Evolutionary conservation across 1,140 invertebrate species (phyloP).

Genomic region (Stegodyphus dumicola): DNA sequence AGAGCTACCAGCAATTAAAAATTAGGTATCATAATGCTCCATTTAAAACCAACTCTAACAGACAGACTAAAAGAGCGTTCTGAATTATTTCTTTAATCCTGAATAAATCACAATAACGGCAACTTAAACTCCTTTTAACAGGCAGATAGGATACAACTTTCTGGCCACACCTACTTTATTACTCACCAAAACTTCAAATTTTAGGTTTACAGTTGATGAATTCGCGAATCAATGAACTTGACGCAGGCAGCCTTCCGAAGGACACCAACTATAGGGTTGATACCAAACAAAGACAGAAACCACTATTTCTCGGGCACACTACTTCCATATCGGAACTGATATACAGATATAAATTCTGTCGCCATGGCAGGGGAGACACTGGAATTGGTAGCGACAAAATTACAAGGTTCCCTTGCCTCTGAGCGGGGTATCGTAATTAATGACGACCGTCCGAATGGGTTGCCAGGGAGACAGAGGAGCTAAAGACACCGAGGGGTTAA

Average conservation of each 20-base stretch:
- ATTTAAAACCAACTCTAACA: too few relatives aligned
- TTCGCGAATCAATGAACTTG: neutral
- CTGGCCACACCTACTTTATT: neutral
- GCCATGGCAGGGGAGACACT: neutral
- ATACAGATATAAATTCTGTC: conserved; percentile 7
- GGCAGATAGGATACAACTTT: neutral
- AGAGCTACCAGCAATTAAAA: too few relatives aligned
- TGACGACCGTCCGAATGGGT: neutral
- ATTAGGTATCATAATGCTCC: too few relatives aligned
- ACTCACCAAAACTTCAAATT: neutral
- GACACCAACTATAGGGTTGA: neutral
- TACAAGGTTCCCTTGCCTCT: conserved; percentile 8
- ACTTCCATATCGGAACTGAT: neutral
- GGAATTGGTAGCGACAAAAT: conserved; percentile 6
- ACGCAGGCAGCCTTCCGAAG: too few relatives aligned
- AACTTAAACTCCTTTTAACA: neutral
- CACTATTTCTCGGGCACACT: neutral
- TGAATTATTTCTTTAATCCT: too few relatives aligned
- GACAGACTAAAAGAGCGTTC: too few relatives aligned
- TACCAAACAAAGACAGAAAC: neutral
- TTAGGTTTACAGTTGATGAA: too few relatives aligned
- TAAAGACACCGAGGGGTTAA: conserved; percentile 10
- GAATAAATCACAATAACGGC: too few relatives aligned
- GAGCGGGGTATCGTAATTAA: neutral
- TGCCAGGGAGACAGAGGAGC: neutral